Percentiles rank a stretch among this genome's conserved stretches.
Evolutionary conservation across 2,888 invertebrate genomes (phyloP).

Genomic region (Euclidia mi): DNA sequence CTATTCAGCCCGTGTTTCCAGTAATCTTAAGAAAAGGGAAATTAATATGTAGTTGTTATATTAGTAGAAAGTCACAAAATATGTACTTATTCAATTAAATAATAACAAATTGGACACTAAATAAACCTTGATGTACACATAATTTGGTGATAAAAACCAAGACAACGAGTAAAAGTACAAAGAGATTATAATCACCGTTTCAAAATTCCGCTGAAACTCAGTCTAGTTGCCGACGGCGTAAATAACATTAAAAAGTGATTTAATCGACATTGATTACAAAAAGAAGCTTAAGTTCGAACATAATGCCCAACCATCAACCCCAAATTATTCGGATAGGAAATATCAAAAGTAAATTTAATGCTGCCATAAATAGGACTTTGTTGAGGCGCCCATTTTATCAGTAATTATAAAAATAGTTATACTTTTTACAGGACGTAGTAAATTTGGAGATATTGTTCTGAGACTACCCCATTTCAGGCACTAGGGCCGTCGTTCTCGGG

Average conservation of each 20-base stretch:
- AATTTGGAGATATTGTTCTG: constrained; percentile 52
- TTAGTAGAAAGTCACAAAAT: too few relatives aligned
- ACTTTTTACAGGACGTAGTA: constrained; percentile 53
- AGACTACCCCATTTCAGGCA: constrained; percentile 41
- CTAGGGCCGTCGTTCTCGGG: constrained; percentile 15
- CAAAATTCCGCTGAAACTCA: neutral
- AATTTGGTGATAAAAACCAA: too few relatives aligned
- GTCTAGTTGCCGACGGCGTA: neutral
- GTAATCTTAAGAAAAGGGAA: too few relatives aligned
- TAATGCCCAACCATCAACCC: constrained; percentile 18
- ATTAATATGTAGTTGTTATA: too few relatives aligned
- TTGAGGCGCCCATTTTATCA: constrained; percentile 50
- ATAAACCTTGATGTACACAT: too few relatives aligned
- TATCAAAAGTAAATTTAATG: constrained; percentile 44
- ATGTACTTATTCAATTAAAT: too few relatives aligned
- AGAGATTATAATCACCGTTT: neutral
- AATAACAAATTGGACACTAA: too few relatives aligned
- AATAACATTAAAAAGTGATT: constrained; percentile 1
- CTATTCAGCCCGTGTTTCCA: too few relatives aligned
- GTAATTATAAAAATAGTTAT: constrained; percentile 56
- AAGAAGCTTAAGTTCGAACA: constrained; percentile 4
- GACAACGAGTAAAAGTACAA: neutral
- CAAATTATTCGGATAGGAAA: constrained; percentile 33
- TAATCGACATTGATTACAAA: constrained; percentile 10
- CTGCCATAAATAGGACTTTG: constrained; percentile 46